Conservation (phyloP, 2,888 invertebrate genomes). For the Platycheirus albimanus region DNA sequence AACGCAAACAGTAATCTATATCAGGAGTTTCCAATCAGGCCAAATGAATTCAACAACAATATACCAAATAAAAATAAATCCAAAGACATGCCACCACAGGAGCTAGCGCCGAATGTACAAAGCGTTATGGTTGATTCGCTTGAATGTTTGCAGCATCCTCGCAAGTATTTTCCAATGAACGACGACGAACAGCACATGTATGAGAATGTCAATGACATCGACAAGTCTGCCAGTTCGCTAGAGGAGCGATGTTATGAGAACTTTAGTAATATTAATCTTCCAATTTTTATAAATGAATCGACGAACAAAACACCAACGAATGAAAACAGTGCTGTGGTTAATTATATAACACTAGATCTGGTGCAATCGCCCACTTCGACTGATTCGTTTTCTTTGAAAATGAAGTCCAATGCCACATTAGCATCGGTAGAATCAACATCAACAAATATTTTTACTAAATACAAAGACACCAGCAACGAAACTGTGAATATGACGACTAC, state of each 20-base stretch:
- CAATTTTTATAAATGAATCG: constrained; percentile 71
- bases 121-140: not conserved
- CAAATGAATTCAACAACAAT: constrained; percentile 77
- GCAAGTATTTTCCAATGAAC: constrained; percentile 45
- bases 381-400: constrained; percentile 70
- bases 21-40: constrained; percentile 84
- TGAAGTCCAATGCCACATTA: constrained; percentile 35
- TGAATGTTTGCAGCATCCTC: constrained; percentile 32
- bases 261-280: constrained; percentile 78
- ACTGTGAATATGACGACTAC: not conserved
- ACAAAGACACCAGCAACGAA: constrained; percentile 46
- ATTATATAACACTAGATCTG: constrained; percentile 82
- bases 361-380: constrained; percentile 80
- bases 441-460: constrained; percentile 27
- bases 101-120: constrained; percentile 79
- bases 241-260: constrained; percentile 80
- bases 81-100: constrained; percentile 81
- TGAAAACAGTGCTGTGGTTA: constrained; percentile 76
- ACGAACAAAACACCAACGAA: constrained; percentile 48
- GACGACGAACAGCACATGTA: constrained; percentile 78
- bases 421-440: constrained; percentile 13
- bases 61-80: constrained; percentile 76
- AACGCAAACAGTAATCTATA: constrained; percentile 84
- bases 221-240: constrained; percentile 41
- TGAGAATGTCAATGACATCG: constrained; percentile 78